These are phyloP conservation scores for Geopemphigus sp. DNA, from an alignment of 1,140 invertebrate species.

Conservation along the genomic window DNA sequence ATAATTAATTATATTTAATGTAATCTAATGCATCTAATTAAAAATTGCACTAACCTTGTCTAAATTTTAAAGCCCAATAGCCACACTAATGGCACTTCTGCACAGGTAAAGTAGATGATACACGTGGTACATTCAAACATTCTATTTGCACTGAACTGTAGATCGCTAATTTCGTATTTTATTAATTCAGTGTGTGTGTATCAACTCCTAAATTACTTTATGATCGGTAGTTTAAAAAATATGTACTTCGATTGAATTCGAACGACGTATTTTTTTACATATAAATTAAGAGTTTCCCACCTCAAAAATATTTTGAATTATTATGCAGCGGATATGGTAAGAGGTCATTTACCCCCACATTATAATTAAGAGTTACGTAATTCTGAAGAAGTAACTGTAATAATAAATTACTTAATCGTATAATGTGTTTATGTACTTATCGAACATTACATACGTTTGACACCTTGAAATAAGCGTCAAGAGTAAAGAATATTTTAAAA, in stretches of 20 bases:
- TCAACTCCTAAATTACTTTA: background rate
- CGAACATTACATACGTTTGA: background rate
- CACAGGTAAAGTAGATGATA: slow-evolving; percentile 71
- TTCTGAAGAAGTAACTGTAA: slow-evolving; percentile 20
- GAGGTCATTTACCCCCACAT: background rate
- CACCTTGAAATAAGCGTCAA: background rate
- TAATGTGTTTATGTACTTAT: background rate
- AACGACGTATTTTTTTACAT: slow-evolving; percentile 22
- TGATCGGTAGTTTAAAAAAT: slow-evolving; percentile 13
- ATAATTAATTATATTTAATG: slow-evolving; percentile 11
- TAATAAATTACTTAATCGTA: background rate
- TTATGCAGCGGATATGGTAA: slow-evolving; percentile 40
- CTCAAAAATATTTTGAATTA: slow-evolving; percentile 2
- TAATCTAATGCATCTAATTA: slow-evolving; percentile 49
- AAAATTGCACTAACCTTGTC: slow-evolving; percentile 53
- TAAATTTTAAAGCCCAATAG: slow-evolving; percentile 68
- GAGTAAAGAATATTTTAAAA: background rate
- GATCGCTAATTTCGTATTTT: slow-evolving; percentile 23
- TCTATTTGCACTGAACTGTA: slow-evolving; percentile 35
- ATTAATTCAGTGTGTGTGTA: background rate
- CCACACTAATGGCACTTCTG: slow-evolving; percentile 79
- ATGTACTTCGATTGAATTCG: background rate
- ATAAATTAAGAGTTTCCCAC: background rate
- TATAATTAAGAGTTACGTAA: background rate
- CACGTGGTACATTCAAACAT: slow-evolving; percentile 23